Evolutionary conservation across 2,888 invertebrate genomes (phyloP), one percentile per base, ranked within the genome.

Genomic region (Eupithecia subumbrata): DNA sequence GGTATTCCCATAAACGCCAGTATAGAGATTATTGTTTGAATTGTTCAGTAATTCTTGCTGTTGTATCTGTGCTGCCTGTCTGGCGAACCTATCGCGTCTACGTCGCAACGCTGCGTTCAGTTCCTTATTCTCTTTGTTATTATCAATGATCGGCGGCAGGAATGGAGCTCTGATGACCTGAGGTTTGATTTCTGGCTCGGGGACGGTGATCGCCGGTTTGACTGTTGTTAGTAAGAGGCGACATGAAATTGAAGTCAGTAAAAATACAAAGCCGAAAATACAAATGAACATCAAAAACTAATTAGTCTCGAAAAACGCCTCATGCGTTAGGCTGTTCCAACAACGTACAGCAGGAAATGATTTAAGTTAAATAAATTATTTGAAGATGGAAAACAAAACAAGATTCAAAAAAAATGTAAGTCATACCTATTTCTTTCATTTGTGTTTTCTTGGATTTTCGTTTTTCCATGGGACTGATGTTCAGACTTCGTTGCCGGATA

Each of bases 31-130:
- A 77, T 84, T 87, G 78, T 82, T 88, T 0, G 91, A 89, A 75
- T 88, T 90, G 71, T 91, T 93, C 12, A 93, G 82, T 78, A 94
- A 85, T 91, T 97, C 97, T 87, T 97, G 96, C 87, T 97, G 98
- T 84, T 98, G 98, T 85, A 98, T 97, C 86, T 98, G 97, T 86
- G 97, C 97, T 74, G 97, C 96, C 87, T 98, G 98, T 78, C 98
- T 95, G 83, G 98, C 98, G 68, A 97, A 98, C 80, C 98, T 96
- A 86, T 98, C 98, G 78, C 98, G 95, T 78, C 98, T 95, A 83
- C 98, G 96, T 84, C 97, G 95, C 79, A 98, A 93, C 72, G 97
- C 97, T 67, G 98, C 97, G 43, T 97, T 98, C 43, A 98, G 96
- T 83, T 98, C 98, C 85, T 96, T 97, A 85, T 89, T 92, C 68